A percentile compares a stretch with the other conserved stretches of the same genome.
These are phyloP conservation scores for Macaria liturata DNA, from an alignment of 2,888 invertebrate genomes.

Conservation along the genomic window DNA sequence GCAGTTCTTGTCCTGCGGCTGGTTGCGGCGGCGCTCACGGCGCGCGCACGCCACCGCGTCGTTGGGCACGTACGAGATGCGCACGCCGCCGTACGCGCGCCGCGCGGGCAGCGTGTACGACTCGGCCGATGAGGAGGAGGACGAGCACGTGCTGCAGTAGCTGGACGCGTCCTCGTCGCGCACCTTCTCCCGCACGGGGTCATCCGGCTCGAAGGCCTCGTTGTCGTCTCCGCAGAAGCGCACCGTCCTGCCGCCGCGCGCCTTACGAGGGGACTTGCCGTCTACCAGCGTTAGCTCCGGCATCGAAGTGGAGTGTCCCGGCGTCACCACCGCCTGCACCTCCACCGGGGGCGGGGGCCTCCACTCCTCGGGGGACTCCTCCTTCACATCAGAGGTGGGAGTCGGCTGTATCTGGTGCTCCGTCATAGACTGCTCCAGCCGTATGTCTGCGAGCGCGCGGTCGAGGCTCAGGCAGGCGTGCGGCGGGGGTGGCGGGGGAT, in stretches of 20 bases:
- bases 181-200: slow-evolving; percentile 58
- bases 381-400: slow-evolving; percentile 61
- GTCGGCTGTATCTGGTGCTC: slow-evolving; percentile 87
- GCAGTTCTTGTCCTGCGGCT: slow-evolving; percentile 91
- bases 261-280: slow-evolving; percentile 59
- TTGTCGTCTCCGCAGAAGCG: slow-evolving; percentile 77
- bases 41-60: slow-evolving; percentile 93
- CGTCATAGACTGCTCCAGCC: slow-evolving; percentile 86
- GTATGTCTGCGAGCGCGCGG: slow-evolving; percentile 73
- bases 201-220: slow-evolving; percentile 74
- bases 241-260: slow-evolving; percentile 70
- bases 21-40: slow-evolving; percentile 84
- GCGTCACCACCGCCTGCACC: slow-evolving; percentile 77
- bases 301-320: slow-evolving; percentile 80
- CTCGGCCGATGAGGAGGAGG: slow-evolving; percentile 93
- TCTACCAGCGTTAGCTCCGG: slow-evolving; percentile 78
- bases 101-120: slow-evolving; percentile 93
- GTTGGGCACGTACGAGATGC: slow-evolving; percentile 96
- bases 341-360: slow-evolving; percentile 79
- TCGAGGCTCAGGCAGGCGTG: slow-evolving; percentile 75
- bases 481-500: slow-evolving; percentile 71
- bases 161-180: slow-evolving; percentile 88
- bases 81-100: slow-evolving; percentile 92
- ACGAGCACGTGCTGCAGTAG: slow-evolving; percentile 95
- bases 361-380: slow-evolving; percentile 75